These are phyloP conservation scores for Nephrocerus scutellatus DNA, from an alignment of 2,888 invertebrate genomes.

Conservation along the genomic window DNA sequence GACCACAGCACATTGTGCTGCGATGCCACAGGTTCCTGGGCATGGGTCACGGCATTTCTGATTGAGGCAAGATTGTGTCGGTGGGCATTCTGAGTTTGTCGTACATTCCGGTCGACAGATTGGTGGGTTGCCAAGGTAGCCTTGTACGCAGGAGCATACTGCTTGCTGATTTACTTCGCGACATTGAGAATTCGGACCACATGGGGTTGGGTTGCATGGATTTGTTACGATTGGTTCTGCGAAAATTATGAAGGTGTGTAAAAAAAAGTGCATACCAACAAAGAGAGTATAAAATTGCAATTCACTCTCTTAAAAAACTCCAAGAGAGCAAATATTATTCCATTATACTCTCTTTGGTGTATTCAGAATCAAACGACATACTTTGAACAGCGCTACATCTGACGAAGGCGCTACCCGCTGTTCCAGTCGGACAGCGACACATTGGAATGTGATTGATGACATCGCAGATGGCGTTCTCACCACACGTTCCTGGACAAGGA, in stretches of 20 bases:
- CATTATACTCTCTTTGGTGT: slow-evolving; percentile 16
- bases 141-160: slow-evolving; percentile 63
- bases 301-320: slow-evolving; percentile 19
- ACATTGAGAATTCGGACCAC: slow-evolving; percentile 74
- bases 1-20: slow-evolving; percentile 67
- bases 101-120: slow-evolving; percentile 72
- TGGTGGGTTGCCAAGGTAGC: slow-evolving; percentile 69
- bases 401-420: slow-evolving; percentile 63
- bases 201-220: slow-evolving; percentile 65
- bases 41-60: slow-evolving; percentile 79
- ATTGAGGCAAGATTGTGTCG: slow-evolving; percentile 68
- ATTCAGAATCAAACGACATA: no score
- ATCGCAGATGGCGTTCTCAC: slow-evolving; percentile 63
- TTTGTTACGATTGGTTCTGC: slow-evolving; percentile 48
- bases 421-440: slow-evolving; percentile 62
- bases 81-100: slow-evolving; percentile 66
- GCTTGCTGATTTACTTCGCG: slow-evolving; percentile 65
- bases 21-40: slow-evolving; percentile 70
- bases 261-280: background rate
- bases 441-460: slow-evolving; percentile 70
- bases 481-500: slow-evolving; percentile 71
- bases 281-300: slow-evolving; percentile 24
- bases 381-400: slow-evolving; percentile 52
- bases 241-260: slow-evolving; percentile 9
- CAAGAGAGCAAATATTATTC: background rate